Evolutionary conservation across 2,888 invertebrate genomes (phyloP).

Genomic region (Cylindroiulus punctatus): DNA sequence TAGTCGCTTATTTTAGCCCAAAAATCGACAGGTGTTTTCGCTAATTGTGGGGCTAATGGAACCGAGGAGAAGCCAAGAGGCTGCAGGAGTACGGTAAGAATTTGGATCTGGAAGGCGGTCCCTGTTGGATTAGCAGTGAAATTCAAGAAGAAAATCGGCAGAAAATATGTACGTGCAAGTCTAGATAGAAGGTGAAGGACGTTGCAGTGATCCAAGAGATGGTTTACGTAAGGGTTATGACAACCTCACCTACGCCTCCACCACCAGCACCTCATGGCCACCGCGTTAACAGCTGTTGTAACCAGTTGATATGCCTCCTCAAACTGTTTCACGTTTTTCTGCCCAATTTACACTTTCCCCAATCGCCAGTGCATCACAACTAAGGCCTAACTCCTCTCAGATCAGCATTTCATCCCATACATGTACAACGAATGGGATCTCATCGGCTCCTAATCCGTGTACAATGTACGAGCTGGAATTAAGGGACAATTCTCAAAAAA

Average conservation of each 20-base stretch:
- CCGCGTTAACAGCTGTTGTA: neutral
- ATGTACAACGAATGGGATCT: too few relatives aligned
- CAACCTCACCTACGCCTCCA: neutral
- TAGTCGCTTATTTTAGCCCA: too few relatives aligned
- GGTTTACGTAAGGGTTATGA: neutral
- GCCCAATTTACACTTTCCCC: neutral
- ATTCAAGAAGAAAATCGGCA: neutral
- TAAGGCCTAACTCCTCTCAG: too few relatives aligned
- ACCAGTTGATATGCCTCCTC: neutral
- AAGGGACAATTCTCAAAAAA: too few relatives aligned
- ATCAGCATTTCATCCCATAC: too few relatives aligned
- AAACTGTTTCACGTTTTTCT: neutral
- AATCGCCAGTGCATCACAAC: too few relatives aligned
- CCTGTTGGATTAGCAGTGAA: neutral
- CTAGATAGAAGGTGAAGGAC: constrained; percentile 10
- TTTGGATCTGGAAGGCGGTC: neutral
- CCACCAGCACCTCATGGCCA: neutral
- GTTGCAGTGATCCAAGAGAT: neutral
- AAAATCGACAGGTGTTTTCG: constrained; percentile 35
- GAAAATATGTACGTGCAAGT: neutral
- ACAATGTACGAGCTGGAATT: too few relatives aligned
- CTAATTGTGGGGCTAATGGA: constrained; percentile 2
- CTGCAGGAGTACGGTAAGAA: neutral
- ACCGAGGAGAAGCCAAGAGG: neutral
- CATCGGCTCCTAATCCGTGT: too few relatives aligned